phyloP scores from a whole-genome alignment of 2,113 vertebrate genomes.

The Chlorocebus sabaeus region DNA sequence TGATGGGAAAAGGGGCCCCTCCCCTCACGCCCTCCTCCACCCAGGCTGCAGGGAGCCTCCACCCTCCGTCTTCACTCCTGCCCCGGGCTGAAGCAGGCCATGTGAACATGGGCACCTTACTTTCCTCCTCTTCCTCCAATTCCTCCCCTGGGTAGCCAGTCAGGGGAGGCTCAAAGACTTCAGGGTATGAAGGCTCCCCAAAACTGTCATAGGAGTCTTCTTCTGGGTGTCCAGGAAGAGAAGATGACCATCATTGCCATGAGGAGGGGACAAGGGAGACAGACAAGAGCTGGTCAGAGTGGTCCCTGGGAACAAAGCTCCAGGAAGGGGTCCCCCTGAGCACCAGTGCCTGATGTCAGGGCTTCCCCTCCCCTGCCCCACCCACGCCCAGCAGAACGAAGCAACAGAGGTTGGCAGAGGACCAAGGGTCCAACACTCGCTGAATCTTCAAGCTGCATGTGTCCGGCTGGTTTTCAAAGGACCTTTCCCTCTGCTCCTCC shows the following conservation, averaged over 20 bases:
- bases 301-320: background rate
- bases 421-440: rapidly evolving
- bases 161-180: constrained; percentile 76
- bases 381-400: too few relatives aligned
- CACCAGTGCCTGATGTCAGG: too few relatives aligned
- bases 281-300: background rate
- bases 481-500: background rate
- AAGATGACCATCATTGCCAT: background rate
- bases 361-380: too few relatives aligned
- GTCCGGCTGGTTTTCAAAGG: background rate
- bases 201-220: constrained; percentile 83
- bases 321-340: background rate
- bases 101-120: constrained; percentile 82
- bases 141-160: constrained; percentile 84
- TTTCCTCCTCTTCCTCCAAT: constrained; percentile 89
- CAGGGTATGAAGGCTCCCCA: constrained; percentile 70
- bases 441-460: rapidly evolving
- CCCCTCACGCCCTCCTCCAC: background rate
- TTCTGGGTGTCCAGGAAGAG: constrained; percentile 76
- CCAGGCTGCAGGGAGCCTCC: background rate
- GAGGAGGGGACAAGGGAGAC: background rate
- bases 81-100: background rate
- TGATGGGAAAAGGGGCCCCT: too few relatives aligned
- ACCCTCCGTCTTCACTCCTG: rapidly evolving
- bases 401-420: background rate